Evolutionary conservation across 2,797 vertebrate species (phyloP).

Genomic region (Myiothlypis chrysogaster): DNA sequence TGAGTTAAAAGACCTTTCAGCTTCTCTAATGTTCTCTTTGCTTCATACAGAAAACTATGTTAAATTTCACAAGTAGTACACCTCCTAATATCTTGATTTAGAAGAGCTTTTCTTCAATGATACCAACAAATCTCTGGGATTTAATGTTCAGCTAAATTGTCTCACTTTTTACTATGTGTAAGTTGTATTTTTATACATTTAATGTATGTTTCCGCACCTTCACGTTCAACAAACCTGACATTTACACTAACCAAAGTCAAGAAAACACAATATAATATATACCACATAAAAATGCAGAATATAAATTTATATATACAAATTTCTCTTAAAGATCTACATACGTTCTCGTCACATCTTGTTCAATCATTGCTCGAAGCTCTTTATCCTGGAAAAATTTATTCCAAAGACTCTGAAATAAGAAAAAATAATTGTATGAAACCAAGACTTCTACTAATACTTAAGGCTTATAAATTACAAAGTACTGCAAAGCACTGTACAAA

Average conservation of each 20-base stretch:
- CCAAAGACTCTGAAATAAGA: constrained; percentile 87
- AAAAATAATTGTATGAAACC: constrained; percentile 39
- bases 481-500: background rate
- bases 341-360: constrained; percentile 97
- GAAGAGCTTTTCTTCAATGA: constrained; percentile 53
- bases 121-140: constrained; percentile 18
- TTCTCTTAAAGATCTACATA: constrained; percentile 72
- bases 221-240: constrained; percentile 3
- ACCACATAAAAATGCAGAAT: background rate
- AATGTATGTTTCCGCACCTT: constrained; percentile 36
- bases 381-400: constrained; percentile 99
- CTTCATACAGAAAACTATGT: constrained; percentile 47
- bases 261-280: background rate
- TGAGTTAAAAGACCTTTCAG: constrained; percentile 15
- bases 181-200: background rate
- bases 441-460: background rate
- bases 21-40: constrained; percentile 1
- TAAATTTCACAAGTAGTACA: constrained; percentile 39
- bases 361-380: constrained; percentile 95
- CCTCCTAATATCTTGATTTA: constrained; percentile 65
- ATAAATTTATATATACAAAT: background rate
- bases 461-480: background rate
- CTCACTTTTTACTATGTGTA: background rate
- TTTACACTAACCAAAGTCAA: background rate
- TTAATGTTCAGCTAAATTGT: constrained; percentile 25